Conservation (phyloP, 2,113 vertebrate genomes). For the Rhagologus leucostigma region DNA sequence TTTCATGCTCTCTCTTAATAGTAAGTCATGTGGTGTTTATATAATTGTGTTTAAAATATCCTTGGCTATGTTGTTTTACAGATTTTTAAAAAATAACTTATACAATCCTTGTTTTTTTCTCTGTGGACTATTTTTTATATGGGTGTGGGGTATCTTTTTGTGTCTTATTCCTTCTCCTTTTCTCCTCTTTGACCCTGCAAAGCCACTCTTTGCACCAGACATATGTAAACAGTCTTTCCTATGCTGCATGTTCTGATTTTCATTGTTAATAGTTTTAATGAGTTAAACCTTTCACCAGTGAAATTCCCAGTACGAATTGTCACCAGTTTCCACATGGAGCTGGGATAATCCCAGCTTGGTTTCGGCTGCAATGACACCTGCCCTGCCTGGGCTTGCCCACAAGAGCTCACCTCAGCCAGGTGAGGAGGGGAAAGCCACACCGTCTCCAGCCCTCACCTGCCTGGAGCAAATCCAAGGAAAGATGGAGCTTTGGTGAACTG, state of each 20-base stretch:
- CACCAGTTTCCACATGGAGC: not conserved
- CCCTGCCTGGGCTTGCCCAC: slow-evolving; percentile 21
- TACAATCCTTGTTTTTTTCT: slow-evolving; percentile 56
- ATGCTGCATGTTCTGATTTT: slow-evolving; percentile 53
- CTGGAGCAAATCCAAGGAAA: slow-evolving; percentile 12
- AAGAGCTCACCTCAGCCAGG: not conserved
- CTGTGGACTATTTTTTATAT: slow-evolving; percentile 61
- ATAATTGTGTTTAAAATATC: slow-evolving; percentile 68
- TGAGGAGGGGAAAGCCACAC: slow-evolving; percentile 16
- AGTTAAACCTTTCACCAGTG: slow-evolving; percentile 60
- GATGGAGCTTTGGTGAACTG: slow-evolving; percentile 46
- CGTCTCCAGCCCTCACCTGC: not conserved
- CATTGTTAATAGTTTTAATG: slow-evolving; percentile 60
- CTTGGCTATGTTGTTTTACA: slow-evolving; percentile 30
- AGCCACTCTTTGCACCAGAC: slow-evolving; percentile 46
- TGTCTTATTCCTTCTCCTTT: slow-evolving; percentile 14
- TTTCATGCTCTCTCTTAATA: slow-evolving; percentile 9
- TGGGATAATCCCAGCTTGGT: slow-evolving; percentile 44
- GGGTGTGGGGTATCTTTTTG: slow-evolving; percentile 20
- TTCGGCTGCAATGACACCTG: not conserved
- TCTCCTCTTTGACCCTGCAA: slow-evolving; percentile 12
- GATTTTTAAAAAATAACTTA: slow-evolving; percentile 64
- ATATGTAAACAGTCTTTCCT: slow-evolving; percentile 55
- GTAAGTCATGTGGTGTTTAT: slow-evolving; percentile 54
- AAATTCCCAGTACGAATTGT: slow-evolving; percentile 49